Percentiles rank a stretch among this genome's conserved stretches.
These are phyloP conservation scores for Dysidea cf. avara DNA, from an alignment of 37 sponge, comb jelly and placozoan species.

Conservation along the genomic window DNA sequence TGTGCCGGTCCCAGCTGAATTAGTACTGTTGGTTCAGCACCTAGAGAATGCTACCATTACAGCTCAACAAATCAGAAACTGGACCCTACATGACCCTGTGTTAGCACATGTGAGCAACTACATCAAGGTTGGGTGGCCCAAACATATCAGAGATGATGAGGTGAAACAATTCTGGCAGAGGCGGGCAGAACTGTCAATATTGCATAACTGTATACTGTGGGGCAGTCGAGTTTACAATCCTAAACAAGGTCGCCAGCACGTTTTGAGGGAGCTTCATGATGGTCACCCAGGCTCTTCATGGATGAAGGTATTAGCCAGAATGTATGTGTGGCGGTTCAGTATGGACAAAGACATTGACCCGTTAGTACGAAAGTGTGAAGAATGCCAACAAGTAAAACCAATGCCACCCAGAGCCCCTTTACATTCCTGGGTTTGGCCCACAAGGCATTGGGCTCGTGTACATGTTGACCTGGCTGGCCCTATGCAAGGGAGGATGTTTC, in stretches of 20 bases:
- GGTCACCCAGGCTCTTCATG: constrained; percentile 9
- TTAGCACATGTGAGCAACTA: neutral
- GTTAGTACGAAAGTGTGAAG: constrained; percentile 3
- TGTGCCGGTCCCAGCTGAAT: neutral
- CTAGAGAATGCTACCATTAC: constrained; percentile 12
- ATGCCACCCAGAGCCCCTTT: constrained; percentile 5
- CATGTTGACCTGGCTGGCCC: constrained; percentile 26
- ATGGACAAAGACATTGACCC: constrained; percentile 15
- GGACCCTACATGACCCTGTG: constrained; percentile 18
- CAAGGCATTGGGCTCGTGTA: neutral
- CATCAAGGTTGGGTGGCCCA: constrained; percentile 23
- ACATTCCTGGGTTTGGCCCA: constrained; percentile 13
- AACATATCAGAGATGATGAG: neutral
- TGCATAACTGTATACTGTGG: constrained; percentile 19
- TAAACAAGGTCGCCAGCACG: neutral
- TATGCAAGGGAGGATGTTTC: constrained; percentile 1
- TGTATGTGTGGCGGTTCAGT: constrained; percentile 24
- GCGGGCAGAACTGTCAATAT: constrained; percentile 4
- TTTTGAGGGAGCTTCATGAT: constrained; percentile 6
- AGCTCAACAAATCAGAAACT: neutral
- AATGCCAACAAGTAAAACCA: constrained; percentile 1
- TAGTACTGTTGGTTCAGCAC: neutral
- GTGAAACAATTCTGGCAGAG: no score
- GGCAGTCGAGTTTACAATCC: constrained; percentile 21
- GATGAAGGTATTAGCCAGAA: constrained; percentile 25